Base-by-base conservation (phyloP, 2,797 vertebrate genomes). In the Psittacula derbiana region DNA sequence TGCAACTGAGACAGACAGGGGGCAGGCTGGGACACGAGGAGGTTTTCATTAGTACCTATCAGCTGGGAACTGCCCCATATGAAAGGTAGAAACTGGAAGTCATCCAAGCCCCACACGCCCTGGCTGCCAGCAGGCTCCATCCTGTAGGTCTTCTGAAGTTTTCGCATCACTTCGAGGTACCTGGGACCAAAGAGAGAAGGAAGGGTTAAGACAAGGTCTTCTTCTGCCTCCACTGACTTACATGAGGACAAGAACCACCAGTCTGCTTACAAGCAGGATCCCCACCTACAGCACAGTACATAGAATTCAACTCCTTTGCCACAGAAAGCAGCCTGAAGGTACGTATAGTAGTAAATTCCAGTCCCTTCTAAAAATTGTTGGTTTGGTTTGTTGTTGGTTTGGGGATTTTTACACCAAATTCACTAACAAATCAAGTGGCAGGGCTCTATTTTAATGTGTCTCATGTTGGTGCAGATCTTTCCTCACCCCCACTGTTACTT, bases 61-160 rank as follows among this genome's bases (percentile, higher is more conserved):
- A 99, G 98, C 97, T 99, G 99, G 13, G 99, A 98, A 88, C 99
- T 99, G 90, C 99, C 99, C 99, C 99, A 99, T 86, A 99, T 99
- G 97, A 99, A 99, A 83, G 99, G 99, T 36, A 99, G 98, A 79
- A 99, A 99, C 67, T 99, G 99, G 97, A 99, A 99, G 97, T 99
- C 99, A 13, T 99, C 99, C 88, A 99, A 98, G 75, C 99, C 99
- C 99, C 99, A 99, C 72, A 99, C 99, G 0, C 99, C 99, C 97
- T 99, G 99, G 97, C 99, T 99, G 81, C 99, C 99, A 1, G 99
- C 99, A 1, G 99, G 99, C 96, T 99, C 99, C 99, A 99, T 99
- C 78, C 99, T 98, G 97, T 99, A 99, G 2, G 98, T 99, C 94
- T 98, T 99, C 98, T 99, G 99, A 85, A 99, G 98, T 90, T 99